phyloP scores from a whole-genome alignment of 2,797 vertebrate genomes.

The Tadarida brasiliensis region DNA sequence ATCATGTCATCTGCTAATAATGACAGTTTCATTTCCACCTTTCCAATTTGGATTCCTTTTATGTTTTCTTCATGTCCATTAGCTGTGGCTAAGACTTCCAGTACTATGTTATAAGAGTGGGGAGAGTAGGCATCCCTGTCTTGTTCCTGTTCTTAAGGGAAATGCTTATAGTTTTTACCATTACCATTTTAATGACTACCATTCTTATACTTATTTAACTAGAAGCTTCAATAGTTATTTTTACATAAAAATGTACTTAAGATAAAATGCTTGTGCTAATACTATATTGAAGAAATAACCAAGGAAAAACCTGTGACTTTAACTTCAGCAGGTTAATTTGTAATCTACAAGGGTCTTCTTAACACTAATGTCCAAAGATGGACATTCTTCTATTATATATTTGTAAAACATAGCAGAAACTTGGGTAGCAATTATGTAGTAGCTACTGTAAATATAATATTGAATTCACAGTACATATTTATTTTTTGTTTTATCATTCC shows the following conservation, averaged over 20 bases:
- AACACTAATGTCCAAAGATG: neutral
- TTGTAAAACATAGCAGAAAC: neutral
- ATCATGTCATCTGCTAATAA: too few relatives aligned
- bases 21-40: too few relatives aligned
- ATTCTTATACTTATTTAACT: neutral
- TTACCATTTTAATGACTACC: neutral
- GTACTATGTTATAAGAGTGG: too few relatives aligned
- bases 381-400: neutral
- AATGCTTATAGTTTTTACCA: neutral
- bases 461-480: conserved; percentile 26
- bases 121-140: too few relatives aligned
- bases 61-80: too few relatives aligned
- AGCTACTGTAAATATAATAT: neutral
- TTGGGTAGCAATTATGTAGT: neutral
- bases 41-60: too few relatives aligned
- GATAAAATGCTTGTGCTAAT: neutral
- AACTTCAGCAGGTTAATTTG: neutral
- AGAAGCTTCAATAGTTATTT: conserved; percentile 8
- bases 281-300: conserved; percentile 4
- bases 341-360: neutral
- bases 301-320: neutral
- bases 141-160: too few relatives aligned
- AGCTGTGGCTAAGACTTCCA: too few relatives aligned
- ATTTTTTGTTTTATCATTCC: neutral
- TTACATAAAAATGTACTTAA: conserved; percentile 13